Percentiles rank a stretch among this genome's conserved stretches.
Evolutionary conservation across 2,888 invertebrate species (phyloP).

Genomic region (Andrena bucephala): DNA sequence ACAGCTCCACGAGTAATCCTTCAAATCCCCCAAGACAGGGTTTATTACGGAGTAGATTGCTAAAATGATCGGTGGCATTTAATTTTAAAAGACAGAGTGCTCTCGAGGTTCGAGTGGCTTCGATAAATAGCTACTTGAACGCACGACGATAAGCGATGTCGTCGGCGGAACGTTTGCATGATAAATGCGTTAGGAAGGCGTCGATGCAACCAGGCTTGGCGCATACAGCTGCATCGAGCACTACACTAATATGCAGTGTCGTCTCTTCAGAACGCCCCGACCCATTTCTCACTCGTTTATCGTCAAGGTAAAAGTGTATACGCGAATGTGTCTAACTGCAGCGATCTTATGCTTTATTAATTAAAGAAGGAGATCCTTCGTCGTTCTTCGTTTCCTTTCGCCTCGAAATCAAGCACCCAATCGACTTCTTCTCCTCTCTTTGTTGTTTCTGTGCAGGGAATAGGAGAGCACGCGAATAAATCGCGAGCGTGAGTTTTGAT

Average conservation of each 20-base stretch:
- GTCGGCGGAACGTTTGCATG: slow-evolving; percentile 53
- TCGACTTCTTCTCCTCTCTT: not conserved
- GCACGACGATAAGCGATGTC: slow-evolving; percentile 47
- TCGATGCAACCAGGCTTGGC: slow-evolving; percentile 18
- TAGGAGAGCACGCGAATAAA: not conserved
- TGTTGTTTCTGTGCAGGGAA: not conserved
- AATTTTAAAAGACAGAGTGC: slow-evolving; percentile 15
- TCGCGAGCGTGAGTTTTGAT: not conserved
- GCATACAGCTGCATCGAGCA: slow-evolving; percentile 8
- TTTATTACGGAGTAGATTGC: not conserved
- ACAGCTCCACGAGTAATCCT: not conserved
- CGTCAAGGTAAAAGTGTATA: not conserved
- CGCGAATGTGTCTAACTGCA: slow-evolving; percentile 2
- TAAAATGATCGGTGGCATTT: slow-evolving; percentile 25
- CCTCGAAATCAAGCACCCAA: not conserved
- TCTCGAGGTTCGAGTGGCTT: slow-evolving; percentile 34
- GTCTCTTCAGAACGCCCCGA: slow-evolving; percentile 49
- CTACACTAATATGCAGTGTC: slow-evolving; percentile 25
- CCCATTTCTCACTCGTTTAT: slow-evolving; percentile 44
- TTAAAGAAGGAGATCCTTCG: not conserved
- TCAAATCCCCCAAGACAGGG: not conserved
- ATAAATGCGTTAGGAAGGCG: slow-evolving; percentile 51
- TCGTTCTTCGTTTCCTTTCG: slow-evolving; percentile 6
- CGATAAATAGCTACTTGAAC: slow-evolving; percentile 51
- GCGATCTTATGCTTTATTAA: not conserved